Conservation (phyloP, 53 echinoderm and acorn worm genomes). For the Apostichopus leukothele region DNA sequence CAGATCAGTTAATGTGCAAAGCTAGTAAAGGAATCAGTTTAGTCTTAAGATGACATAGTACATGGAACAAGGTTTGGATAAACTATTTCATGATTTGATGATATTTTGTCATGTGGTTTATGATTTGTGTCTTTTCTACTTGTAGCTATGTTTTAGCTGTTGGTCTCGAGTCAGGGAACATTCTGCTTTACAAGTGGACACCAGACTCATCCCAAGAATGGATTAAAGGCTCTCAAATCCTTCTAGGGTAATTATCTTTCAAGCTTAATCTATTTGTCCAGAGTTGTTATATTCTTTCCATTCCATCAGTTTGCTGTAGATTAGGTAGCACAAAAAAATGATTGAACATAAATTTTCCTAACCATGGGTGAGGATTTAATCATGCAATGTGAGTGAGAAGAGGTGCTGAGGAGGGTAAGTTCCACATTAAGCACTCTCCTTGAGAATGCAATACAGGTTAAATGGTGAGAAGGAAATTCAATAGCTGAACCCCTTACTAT, state of each 20-base stretch:
- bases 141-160: constrained; percentile 75
- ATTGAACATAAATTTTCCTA: neutral
- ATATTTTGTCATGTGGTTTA: neutral
- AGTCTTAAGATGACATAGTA: neutral
- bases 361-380: neutral
- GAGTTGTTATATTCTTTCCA: too few species aligned
- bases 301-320: too few species aligned
- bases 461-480: too few species aligned
- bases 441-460: too few species aligned
- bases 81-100: neutral
- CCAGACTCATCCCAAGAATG: constrained; percentile 53
- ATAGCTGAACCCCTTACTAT: too few species aligned
- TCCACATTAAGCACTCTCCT: too few species aligned
- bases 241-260: constrained; percentile 56
- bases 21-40: too few species aligned
- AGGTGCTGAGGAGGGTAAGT: too few species aligned
- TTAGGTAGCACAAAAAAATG: neutral
- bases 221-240: constrained; percentile 45
- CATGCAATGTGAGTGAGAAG: neutral
- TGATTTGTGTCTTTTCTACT: neutral
- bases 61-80: neutral
- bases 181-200: constrained; percentile 63
- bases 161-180: constrained; percentile 71
- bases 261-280: neutral
- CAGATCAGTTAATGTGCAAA: too few species aligned